A percentile compares a stretch with the other conserved stretches of the same genome.
Conservation (phyloP, 2,113 vertebrate genomes). For the Barnardius zonarius region DNA sequence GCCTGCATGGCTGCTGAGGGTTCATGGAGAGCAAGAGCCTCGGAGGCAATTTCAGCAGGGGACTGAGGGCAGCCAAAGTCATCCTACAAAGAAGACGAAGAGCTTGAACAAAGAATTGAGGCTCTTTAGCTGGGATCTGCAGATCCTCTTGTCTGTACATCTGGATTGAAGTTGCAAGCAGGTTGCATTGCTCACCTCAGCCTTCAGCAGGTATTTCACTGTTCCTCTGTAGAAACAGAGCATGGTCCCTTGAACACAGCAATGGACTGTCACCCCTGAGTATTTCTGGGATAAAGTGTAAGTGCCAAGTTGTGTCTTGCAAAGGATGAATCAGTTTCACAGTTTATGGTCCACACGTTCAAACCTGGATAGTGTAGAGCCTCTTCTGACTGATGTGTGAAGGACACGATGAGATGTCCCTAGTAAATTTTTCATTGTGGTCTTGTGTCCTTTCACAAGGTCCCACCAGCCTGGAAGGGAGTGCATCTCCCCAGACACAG, state of each 20-base stretch:
- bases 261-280: neutral
- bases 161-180: neutral
- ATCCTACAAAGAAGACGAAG: neutral
- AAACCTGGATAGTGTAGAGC: neutral
- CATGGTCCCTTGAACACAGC: too few relatives aligned
- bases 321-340: neutral
- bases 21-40: neutral
- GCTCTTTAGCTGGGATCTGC: neutral
- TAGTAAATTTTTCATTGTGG: neutral
- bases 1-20: neutral
- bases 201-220: neutral
- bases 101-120: neutral
- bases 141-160: neutral
- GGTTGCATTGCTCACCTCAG: neutral
- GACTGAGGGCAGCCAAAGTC: neutral
- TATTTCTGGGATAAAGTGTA: neutral
- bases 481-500: neutral
- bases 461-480: neutral
- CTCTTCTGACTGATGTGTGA: neutral
- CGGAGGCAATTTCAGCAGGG: neutral
- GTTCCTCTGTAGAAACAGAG: neutral
- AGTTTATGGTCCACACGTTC: neutral
- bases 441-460: neutral
- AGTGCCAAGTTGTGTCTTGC: neutral
- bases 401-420: fast-evolving